phyloP scores from a whole-genome alignment of 2,797 vertebrate genomes.

The Tapirus indicus region DNA sequence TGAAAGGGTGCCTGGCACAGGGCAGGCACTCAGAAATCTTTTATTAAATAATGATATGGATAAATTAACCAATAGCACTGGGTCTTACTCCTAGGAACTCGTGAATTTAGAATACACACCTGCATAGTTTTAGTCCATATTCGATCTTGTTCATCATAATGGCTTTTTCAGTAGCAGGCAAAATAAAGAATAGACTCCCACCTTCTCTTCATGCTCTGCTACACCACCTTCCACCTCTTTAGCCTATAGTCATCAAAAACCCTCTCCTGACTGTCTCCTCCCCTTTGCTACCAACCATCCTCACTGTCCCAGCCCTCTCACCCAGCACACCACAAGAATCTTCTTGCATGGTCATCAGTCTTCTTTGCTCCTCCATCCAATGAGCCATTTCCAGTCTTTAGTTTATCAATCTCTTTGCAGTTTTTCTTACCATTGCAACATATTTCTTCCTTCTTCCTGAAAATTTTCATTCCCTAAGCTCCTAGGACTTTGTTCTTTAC shows the following conservation, averaged over 20 bases:
- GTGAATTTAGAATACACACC: neutral
- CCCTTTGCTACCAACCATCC: neutral
- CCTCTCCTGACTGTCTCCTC: too few species aligned
- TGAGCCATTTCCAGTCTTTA: neutral
- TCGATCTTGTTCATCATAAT: neutral
- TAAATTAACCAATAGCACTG: neutral
- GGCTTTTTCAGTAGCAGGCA: too few species aligned
- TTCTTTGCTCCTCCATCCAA: neutral
- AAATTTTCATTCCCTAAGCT: neutral
- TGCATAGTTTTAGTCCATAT: neutral
- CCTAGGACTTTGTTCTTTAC: neutral
- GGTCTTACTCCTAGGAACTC: neutral
- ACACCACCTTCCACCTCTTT: neutral
- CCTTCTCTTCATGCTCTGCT: neutral
- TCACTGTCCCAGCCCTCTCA: neutral
- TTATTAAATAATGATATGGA: neutral
- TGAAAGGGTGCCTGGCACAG: neutral
- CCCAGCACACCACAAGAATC: neutral
- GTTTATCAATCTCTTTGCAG: neutral
- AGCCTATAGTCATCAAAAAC: neutral
- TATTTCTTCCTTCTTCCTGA: neutral
- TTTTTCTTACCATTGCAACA: neutral
- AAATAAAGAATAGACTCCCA: neutral
- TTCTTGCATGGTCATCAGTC: neutral
- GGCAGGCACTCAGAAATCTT: neutral